A percentile compares a stretch with the other conserved stretches of the same genome.
Evolutionary conservation across 2,797 vertebrate species (phyloP).

Genomic region (Anisognathus igniventris): DNA sequence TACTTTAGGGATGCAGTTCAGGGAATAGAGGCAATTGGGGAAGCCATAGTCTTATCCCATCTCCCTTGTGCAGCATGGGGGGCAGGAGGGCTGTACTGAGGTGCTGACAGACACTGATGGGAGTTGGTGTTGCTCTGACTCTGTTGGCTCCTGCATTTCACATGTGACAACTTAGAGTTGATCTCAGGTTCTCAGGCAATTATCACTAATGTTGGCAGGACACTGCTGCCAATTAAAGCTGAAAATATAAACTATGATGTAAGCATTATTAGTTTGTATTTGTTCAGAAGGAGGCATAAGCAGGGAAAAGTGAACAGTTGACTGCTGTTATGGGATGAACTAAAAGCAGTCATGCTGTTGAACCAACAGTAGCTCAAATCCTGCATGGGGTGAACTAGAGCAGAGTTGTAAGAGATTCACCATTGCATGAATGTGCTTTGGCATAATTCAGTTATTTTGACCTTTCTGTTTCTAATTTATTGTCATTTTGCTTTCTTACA

Average conservation of each 20-base stretch:
- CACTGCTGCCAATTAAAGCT: background rate
- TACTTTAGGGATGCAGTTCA: background rate
- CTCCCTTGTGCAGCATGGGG: background rate
- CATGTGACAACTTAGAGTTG: rapidly evolving
- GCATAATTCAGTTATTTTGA: background rate
- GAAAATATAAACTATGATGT: background rate
- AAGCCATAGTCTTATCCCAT: background rate
- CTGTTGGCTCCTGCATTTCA: background rate
- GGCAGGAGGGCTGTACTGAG: background rate
- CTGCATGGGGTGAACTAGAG: background rate
- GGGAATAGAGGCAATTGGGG: background rate
- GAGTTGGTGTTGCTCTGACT: background rate
- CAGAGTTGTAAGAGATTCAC: background rate
- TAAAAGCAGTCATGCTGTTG: background rate
- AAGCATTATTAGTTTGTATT: background rate
- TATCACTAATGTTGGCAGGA: background rate
- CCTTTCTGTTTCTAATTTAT: slow-evolving; percentile 10
- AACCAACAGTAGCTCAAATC: background rate
- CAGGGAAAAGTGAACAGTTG: background rate
- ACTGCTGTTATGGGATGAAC: background rate
- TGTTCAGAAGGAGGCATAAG: background rate
- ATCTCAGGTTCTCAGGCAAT: background rate
- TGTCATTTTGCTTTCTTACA: slow-evolving; percentile 63
- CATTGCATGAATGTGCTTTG: background rate
- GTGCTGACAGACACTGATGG: background rate